Percentiles rank a stretch among this genome's conserved stretches.
Evolutionary conservation across 2,888 invertebrate species (phyloP).

Genomic region (Melanostoma mellinum): DNA sequence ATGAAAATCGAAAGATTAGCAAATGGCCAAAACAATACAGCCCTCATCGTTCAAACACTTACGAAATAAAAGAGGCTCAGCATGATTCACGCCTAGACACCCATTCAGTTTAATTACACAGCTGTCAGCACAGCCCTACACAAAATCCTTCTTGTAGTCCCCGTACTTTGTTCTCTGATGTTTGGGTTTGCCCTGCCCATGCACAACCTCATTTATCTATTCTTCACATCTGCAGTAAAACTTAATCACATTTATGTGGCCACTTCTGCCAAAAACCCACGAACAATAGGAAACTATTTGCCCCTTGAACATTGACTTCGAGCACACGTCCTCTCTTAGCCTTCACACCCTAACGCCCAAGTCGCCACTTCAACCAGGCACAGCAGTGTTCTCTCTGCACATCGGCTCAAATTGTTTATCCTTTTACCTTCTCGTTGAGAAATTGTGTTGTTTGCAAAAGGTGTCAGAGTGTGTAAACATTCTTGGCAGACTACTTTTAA

Average conservation of each 20-base stretch:
- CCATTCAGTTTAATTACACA: constrained; percentile 41
- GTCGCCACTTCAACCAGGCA: too few relatives aligned
- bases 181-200: not conserved
- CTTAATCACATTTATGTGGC: constrained; percentile 58
- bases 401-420: constrained; percentile 1
- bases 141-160: constrained; percentile 11
- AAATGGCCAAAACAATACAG: too few relatives aligned
- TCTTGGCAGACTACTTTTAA: constrained; percentile 49
- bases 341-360: not conserved
- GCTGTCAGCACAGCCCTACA: constrained; percentile 21
- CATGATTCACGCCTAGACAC: constrained; percentile 4
- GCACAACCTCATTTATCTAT: constrained; percentile 46
- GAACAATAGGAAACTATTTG: constrained; percentile 51
- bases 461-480: constrained; percentile 52
- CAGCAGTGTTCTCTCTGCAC: not conserved
- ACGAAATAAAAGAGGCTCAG: not conserved
- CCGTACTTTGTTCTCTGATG: too few relatives aligned
- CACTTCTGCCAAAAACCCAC: constrained; percentile 49
- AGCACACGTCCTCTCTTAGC: constrained; percentile 2
- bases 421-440: constrained; percentile 17
- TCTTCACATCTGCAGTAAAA: constrained; percentile 51
- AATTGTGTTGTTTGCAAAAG: constrained; percentile 51
- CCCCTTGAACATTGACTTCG: constrained; percentile 18
- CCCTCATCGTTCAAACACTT: not conserved
- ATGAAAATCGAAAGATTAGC: too few relatives aligned